Conservation (phyloP, 2,888 invertebrate species). For the Boloria selene region DNA sequence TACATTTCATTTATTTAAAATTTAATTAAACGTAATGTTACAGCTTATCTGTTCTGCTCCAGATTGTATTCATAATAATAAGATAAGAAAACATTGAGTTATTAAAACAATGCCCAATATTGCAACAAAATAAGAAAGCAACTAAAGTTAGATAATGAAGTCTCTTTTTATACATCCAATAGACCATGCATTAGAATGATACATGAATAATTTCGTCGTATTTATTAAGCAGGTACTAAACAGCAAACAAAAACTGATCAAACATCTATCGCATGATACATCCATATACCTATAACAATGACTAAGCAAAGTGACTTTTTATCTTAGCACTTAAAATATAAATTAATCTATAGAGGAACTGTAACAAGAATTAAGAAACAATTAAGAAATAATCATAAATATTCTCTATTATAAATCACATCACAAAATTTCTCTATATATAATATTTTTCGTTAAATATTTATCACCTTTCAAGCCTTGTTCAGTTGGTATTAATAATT, state of each 20-base stretch:
- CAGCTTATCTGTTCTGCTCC: no score
- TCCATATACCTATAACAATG: constrained; percentile 70
- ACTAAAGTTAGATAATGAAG: no score
- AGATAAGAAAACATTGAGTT: constrained; percentile 9
- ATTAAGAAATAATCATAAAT: no score
- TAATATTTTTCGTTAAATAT: no score
- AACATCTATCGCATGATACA: constrained; percentile 31
- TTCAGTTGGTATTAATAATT: no score
- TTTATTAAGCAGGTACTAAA: constrained; percentile 61
- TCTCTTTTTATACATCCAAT: background rate
- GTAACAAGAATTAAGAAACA: constrained; percentile 45
- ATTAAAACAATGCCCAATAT: constrained; percentile 9
- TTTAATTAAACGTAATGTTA: no score
- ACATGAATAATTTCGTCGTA: constrained; percentile 40
- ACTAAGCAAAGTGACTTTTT: constrained; percentile 73
- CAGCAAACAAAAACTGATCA: constrained; percentile 50
- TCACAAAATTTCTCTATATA: no score
- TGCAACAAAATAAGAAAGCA: constrained; percentile 3
- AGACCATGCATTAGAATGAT: constrained; percentile 3
- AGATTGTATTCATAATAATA: constrained; percentile 22
- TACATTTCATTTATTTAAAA: no score
- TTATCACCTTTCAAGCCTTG: no score
- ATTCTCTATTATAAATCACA: no score
- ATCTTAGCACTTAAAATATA: constrained; percentile 70
- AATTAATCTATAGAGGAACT: constrained; percentile 59